phyloP scores from a whole-genome alignment of 2,113 vertebrate genomes.

The Tretioscincus oriximinensis region DNA sequence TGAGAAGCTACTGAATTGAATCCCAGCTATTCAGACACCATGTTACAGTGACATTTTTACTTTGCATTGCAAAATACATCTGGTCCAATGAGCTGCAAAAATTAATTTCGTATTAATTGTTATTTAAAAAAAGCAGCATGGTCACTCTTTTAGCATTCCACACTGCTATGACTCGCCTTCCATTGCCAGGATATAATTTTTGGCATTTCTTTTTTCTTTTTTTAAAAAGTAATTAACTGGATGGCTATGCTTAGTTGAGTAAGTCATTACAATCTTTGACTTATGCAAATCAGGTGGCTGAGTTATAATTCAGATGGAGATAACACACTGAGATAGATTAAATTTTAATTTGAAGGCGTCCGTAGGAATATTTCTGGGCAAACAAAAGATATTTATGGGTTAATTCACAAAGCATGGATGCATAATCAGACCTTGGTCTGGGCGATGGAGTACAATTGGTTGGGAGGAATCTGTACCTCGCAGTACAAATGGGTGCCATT shows the following conservation, averaged over 20 bases:
- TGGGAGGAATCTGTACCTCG: background rate
- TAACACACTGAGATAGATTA: slow-evolving; percentile 36
- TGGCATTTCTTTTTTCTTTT: slow-evolving; percentile 55
- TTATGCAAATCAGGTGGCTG: slow-evolving; percentile 64
- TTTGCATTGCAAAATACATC: background rate
- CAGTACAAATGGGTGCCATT: background rate
- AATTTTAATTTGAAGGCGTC: slow-evolving; percentile 38
- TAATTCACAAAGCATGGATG: slow-evolving; percentile 28
- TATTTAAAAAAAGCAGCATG: slow-evolving; percentile 23
- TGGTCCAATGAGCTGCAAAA: slow-evolving; percentile 54
- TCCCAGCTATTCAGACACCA: background rate
- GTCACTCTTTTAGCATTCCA: slow-evolving; percentile 28
- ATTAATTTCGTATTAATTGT: slow-evolving; percentile 69
- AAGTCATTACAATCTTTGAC: slow-evolving; percentile 72
- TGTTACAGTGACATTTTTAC: slow-evolving; percentile 11
- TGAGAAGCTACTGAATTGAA: background rate
- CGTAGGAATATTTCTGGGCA: slow-evolving; percentile 11
- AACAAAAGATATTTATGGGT: slow-evolving; percentile 42
- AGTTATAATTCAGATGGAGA: slow-evolving; percentile 52
- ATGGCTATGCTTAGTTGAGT: slow-evolving; percentile 71
- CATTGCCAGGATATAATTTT: slow-evolving; percentile 68
- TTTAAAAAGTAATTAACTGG: slow-evolving; percentile 74
- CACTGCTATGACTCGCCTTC: slow-evolving; percentile 42
- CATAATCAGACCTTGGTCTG: slow-evolving; percentile 10
- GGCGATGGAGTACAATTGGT: too few species aligned